A percentile compares a stretch with the other conserved stretches of the same genome.
Evolutionary conservation across 2,797 vertebrate genomes (phyloP).

Genomic region (Phataginus tetradactyla): DNA sequence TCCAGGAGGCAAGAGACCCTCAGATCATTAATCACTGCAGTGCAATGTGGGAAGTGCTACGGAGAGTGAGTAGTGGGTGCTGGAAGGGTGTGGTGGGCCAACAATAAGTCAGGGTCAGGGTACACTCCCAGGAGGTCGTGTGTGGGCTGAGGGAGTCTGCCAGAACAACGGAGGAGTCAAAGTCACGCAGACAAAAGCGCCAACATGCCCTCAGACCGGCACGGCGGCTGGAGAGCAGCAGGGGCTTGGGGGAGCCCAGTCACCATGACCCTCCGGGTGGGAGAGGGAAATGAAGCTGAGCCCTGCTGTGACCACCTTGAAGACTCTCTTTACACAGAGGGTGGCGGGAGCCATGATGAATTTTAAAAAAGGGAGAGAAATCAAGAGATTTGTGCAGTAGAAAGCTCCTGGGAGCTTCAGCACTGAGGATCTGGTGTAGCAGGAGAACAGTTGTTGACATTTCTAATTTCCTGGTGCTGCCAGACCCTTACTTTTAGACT

Average conservation of each 20-base stretch:
- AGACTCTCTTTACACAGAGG: background rate
- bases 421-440: accelerated
- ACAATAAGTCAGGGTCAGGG: background rate
- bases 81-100: background rate
- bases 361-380: background rate
- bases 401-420: background rate
- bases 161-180: background rate
- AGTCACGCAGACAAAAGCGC: background rate
- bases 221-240: too few species aligned
- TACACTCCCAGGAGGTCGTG: background rate
- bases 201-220: accelerated
- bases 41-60: background rate
- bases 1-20: background rate
- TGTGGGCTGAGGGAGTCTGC: too few species aligned
- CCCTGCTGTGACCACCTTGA: accelerated
- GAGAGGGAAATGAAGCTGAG: background rate
- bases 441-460: background rate
- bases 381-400: too few species aligned
- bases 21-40: background rate
- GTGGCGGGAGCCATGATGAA: accelerated
- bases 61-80: accelerated
- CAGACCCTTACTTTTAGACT: background rate
- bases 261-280: background rate
- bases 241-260: accelerated
- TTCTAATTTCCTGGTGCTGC: background rate